These are phyloP conservation scores for Henricia sp. DNA, from an alignment of 53 echinoderm and acorn worm species.

Conservation along the genomic window DNA sequence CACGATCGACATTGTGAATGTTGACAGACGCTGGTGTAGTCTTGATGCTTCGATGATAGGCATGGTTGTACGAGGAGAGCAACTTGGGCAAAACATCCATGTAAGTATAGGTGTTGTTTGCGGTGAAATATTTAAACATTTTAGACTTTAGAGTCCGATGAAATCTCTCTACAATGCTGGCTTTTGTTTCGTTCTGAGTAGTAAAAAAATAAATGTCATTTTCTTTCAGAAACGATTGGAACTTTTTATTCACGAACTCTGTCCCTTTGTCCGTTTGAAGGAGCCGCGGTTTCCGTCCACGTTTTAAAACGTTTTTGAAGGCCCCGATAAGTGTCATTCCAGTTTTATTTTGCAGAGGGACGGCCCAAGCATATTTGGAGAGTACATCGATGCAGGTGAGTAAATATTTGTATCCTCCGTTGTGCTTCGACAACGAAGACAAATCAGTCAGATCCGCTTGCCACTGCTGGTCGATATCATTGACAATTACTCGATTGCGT, in stretches of 20 bases:
- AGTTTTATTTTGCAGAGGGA: slow-evolving; percentile 29
- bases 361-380: no score
- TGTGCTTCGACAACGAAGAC: background rate
- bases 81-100: background rate
- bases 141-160: no score
- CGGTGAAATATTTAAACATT: slow-evolving; percentile 17
- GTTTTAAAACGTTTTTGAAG: background rate
- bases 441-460: slow-evolving; percentile 34
- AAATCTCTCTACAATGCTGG: no score
- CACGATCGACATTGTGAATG: background rate
- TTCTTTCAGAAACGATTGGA: slow-evolving; percentile 61
- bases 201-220: slow-evolving; percentile 66
- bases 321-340: background rate
- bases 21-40: background rate
- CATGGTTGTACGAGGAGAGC: slow-evolving; percentile 1
- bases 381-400: no score
- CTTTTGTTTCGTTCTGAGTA: no score
- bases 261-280: no score
- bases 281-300: no score
- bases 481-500: slow-evolving; percentile 60
- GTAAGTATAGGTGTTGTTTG: background rate
- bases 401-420: no score
- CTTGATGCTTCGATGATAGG: slow-evolving; percentile 23
- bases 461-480: slow-evolving; percentile 37
- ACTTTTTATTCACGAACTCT: slow-evolving; percentile 61